phyloP scores from a whole-genome alignment of 2,797 vertebrate genomes.

The Loriculus beryllinus region DNA sequence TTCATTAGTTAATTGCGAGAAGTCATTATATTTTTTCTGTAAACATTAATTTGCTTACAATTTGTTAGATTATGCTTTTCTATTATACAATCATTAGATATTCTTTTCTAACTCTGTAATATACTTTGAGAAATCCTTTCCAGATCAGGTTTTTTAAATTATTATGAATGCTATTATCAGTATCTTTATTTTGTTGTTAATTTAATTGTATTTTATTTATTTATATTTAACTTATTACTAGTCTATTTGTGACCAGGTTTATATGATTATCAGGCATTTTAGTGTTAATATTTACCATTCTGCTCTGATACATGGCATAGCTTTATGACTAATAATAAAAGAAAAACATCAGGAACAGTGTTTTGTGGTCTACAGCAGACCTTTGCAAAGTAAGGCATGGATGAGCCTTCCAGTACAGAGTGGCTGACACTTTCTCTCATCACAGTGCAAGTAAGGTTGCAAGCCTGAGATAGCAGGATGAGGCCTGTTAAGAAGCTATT shows the following conservation, averaged over 20 bases:
- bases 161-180: not conserved
- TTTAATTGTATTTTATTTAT: not conserved
- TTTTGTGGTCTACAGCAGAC: not conserved
- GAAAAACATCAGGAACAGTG: not conserved
- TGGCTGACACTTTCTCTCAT: not conserved
- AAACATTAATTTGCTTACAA: not conserved
- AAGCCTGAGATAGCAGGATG: accelerated
- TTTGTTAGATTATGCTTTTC: not conserved
- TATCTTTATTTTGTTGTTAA: not conserved
- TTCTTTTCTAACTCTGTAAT: not conserved
- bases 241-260: not conserved
- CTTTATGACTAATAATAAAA: not conserved
- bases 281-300: not conserved
- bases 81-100: not conserved
- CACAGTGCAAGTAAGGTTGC: not conserved
- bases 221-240: not conserved
- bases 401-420: not conserved
- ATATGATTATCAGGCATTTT: not conserved
- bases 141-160: accelerated
- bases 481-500: not conserved
- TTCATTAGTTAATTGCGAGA: not conserved
- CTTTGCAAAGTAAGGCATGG: not conserved
- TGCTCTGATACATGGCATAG: accelerated
- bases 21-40: not conserved
- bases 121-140: not conserved